Base-by-base conservation (phyloP, 92 coral and sea anemone species). In the Siderastrea siderea region DNA sequence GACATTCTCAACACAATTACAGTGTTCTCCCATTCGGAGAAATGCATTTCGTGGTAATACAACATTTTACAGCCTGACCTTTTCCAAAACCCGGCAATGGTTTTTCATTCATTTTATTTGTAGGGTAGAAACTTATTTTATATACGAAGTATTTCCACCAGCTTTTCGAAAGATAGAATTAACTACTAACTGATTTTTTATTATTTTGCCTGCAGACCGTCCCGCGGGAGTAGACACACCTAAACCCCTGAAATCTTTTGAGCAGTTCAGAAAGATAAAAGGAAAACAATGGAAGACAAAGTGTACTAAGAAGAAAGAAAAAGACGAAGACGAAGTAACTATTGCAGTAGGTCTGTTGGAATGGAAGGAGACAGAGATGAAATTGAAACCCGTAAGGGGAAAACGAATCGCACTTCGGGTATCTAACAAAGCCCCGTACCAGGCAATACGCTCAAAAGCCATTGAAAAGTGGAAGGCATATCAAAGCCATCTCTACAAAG, bases 261-360 rank as follows among this genome's bases (percentile, higher is more conserved):
- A 80, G 8, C 7, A 68, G 52, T 84, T 68, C 44, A 7, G 52
- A 17, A 84, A 90, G 60, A 52, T 67, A 13, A 90, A 83, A 64
- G 93, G 93, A 85, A 90, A 66, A 64, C 87, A 91, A 59, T 91
- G 91, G 94, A 91, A 86, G 66, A 72, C 83, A 60, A 78, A 78
- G 83, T 78, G 71, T 57, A 14, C 3, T 14, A 68, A 89, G 71
- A 89, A 89, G 58, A 51, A 5, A 19, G 57, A 77, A 76, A 77
- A 74, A 59, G 78, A 89, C 57, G 73, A 52, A 26, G 84, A 87
- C 19, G 87, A 88, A 26, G 92, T 82, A 26, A 60, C 67, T 44
- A 82, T 90, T n/a, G 65, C 78, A 70, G 77, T 91, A 63, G 89
- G 78, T 47, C 61, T 77, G 71, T 87, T 87, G 83, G 88, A 89